Percentiles rank a stretch among this genome's conserved stretches.
phyloP scores from a whole-genome alignment of 1,140 invertebrate genomes.

The Trichogramma pretiosum region DNA sequence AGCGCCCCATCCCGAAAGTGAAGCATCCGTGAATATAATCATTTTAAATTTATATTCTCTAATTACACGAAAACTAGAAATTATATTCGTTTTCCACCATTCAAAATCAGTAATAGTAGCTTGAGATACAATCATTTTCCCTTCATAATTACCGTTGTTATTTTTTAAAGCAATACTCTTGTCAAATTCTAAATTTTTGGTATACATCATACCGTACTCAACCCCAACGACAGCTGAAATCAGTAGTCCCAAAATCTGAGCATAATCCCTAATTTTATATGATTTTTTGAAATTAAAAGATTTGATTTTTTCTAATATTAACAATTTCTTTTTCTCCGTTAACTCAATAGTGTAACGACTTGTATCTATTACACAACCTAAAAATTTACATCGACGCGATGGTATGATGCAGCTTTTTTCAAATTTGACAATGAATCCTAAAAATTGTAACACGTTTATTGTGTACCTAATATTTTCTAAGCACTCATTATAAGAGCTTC shows the following conservation, averaged over 20 bases:
- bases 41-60: neutral
- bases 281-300: neutral
- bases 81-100: slow-evolving; percentile 1
- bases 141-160: slow-evolving; percentile 14
- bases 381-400: neutral
- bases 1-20: slow-evolving; percentile 9
- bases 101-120: neutral
- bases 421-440: neutral
- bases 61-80: neutral
- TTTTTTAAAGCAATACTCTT: slow-evolving; percentile 12
- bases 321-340: no score
- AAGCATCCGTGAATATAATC: slow-evolving; percentile 7
- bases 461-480: neutral
- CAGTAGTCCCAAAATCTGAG: no score
- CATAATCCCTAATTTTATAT: slow-evolving; percentile 21
- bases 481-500: neutral
- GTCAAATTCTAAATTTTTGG: slow-evolving; percentile 17
- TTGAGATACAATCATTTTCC: slow-evolving; percentile 4
- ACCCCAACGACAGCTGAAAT: no score
- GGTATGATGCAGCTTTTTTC: neutral
- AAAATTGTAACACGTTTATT: neutral
- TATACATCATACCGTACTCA: slow-evolving; percentile 21
- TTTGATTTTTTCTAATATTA: neutral
- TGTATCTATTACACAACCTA: neutral
- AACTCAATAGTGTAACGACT: neutral